Percentiles rank a stretch among this genome's conserved stretches.
Evolutionary conservation across 2,113 vertebrate species (phyloP).

Genomic region (Maccullochella peelii): DNA sequence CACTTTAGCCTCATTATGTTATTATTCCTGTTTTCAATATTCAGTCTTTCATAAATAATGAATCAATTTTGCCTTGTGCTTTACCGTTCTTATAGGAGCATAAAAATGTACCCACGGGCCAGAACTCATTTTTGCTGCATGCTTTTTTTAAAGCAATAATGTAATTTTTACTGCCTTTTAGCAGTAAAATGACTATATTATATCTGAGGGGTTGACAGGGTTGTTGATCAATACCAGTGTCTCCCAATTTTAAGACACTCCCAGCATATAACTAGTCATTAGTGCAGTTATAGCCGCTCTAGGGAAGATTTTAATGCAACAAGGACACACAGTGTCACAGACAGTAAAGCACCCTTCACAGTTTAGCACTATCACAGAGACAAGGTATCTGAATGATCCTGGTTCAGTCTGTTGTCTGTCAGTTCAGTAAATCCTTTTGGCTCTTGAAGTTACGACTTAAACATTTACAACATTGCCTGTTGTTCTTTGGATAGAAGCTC

Average conservation of each 20-base stretch:
- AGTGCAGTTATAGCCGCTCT: conserved; percentile 14
- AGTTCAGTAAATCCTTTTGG: background rate
- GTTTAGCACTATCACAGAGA: conserved; percentile 1
- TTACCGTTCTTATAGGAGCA: conserved; percentile 5
- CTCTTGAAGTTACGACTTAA: background rate
- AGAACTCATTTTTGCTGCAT: background rate
- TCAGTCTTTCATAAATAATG: conserved; percentile 38
- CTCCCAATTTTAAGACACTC: conserved; percentile 32
- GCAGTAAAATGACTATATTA: conserved; percentile 26
- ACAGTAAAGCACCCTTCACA: conserved; percentile 18
- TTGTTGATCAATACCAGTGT: conserved; percentile 51
- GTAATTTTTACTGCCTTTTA: conserved; percentile 41
- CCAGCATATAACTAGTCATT: conserved; percentile 19
- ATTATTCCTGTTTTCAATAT: conserved; percentile 32
- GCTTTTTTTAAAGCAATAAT: conserved; percentile 35
- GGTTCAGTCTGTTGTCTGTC: conserved; percentile 1
- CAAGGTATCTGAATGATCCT: background rate
- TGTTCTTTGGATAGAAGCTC: background rate
- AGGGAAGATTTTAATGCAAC: conserved; percentile 37
- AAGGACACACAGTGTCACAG: conserved; percentile 30
- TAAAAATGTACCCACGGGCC: background rate
- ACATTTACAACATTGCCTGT: background rate
- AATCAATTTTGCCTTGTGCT: background rate
- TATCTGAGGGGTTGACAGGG: conserved; percentile 15
- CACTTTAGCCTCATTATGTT: conserved; percentile 34